Base-by-base conservation (phyloP, 2,113 vertebrate species). In the Azemiops feae region DNA sequence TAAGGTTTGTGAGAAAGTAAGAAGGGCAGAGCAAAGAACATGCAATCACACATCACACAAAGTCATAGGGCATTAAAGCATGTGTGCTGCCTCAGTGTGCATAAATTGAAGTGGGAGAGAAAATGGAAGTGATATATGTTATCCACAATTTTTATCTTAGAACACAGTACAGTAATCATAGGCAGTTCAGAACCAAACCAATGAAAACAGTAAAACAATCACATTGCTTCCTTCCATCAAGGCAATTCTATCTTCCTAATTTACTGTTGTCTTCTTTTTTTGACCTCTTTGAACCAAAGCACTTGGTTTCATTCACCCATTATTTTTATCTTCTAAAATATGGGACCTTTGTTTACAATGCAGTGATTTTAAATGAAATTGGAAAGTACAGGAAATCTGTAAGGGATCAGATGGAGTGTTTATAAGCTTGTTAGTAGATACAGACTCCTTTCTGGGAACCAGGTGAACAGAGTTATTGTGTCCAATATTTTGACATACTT, bases 1-100 rank as follows among this genome's bases (percentile, higher is more conserved):
- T 34, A 95, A 95, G 95, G 97, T 97, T 30, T 93, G 92, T 25
- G 39, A 85, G 47, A 20, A 14, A 39, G 52, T 58, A 20, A 47
- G n/a, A 60, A 90, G 0, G 50, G 0, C 8, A 50, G 89, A 50
- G 60, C 45, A 43, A 47, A 64, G 60, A 64, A 64, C 10, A 1
- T 30, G 60, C 60, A 64, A 30, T 64, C 60, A 64, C 60, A 30
- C 27, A 64, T 30, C 60, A 30, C 27, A 30, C 27, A 88, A 88
- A 52, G 14, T 50, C 60, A 8, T 93, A 34, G 0, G 0, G 3
- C 3, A 5, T 91, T 34, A 64, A 64, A 64, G 60, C 60, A 64
- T 27, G 60, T 30, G 27, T 64, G 60, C 27, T 30, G 60, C 27
- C 60, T 64, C 27, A 30, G 30, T 64, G 27, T 64, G 10, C 27